Percentiles rank a stretch among this genome's conserved stretches.
Evolutionary conservation across 2,113 vertebrate genomes (phyloP).

Genomic region (Austrofundulus limnaeus): DNA sequence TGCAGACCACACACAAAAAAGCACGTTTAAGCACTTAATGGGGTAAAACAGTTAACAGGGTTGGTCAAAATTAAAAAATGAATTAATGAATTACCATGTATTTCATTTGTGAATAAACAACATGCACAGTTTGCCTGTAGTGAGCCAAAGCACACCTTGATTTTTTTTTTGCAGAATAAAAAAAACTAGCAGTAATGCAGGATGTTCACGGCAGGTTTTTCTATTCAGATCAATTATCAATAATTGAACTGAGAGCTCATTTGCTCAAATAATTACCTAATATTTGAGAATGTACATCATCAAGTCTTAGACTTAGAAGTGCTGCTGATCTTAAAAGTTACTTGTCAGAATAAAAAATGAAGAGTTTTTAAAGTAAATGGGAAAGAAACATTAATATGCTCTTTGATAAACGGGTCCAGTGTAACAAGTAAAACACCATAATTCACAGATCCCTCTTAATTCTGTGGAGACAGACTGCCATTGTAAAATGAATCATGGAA

Average conservation of each 20-base stretch:
- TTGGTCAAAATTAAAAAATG: too few relatives aligned
- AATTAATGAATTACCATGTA: constrained; percentile 32
- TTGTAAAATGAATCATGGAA: too few relatives aligned
- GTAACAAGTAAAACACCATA: not conserved
- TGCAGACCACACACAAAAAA: too few relatives aligned
- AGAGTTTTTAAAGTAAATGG: too few relatives aligned
- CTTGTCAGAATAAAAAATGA: too few relatives aligned
- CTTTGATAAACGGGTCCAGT: constrained; percentile 13
- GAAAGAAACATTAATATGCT: not conserved
- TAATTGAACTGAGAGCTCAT: constrained; percentile 7
- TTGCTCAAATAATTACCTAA: not conserved
- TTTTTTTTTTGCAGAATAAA: constrained; percentile 9
- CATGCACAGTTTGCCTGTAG: constrained; percentile 23
- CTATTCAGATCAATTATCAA: constrained; percentile 6
- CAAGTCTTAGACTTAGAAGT: not conserved
- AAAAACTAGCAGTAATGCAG: constrained; percentile 4
- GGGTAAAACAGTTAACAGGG: not conserved
- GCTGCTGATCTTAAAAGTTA: not conserved
- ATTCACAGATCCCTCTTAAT: not conserved
- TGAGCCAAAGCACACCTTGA: constrained; percentile 19
- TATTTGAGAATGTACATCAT: not conserved
- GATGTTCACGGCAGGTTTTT: not conserved
- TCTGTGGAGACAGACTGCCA: too few relatives aligned
- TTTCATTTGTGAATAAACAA: constrained; percentile 26
- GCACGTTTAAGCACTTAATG: too few relatives aligned